Evolutionary conservation across 2,888 invertebrate species (phyloP), one percentile per base, ranked within the genome.

Genomic region (Meliscaeva auricollis): DNA sequence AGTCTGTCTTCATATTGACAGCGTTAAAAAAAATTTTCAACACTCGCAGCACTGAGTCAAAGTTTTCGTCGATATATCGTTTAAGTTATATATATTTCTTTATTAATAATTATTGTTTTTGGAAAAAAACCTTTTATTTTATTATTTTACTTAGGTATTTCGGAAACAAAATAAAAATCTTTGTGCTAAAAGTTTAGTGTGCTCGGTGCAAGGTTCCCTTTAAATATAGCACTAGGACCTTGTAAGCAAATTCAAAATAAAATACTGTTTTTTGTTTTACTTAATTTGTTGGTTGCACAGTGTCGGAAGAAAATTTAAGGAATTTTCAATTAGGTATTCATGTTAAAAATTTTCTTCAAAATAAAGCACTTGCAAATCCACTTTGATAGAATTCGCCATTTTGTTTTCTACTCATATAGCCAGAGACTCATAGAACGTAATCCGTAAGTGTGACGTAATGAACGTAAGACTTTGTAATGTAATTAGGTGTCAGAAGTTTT

Each of bases 311-410:
- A 26, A 26, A 41, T 38, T 30, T 22, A 5, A 70, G 13, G 15
- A 32, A 58, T 52, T 60, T 62, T 64, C 48, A 46, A 73, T 54
- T 26, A 26, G 30, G 9, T 5, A 64, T 30, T 30, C 15, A 17
- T 17, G 7, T 44, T 52, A 44, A 82, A 7, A 41, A 50, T 41
- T 69, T 75, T 58, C 26, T 44, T 66, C 75, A 84, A 84, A 84
- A 84, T 80, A 84, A 80, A 84, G 58, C 79, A 79, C 79, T 72
- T 64, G 66, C 58, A 75, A 80, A 73, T 32, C 15, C 56, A 64
- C 41, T 75, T 79, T 70, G 17, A 69, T 68, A 22, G 48, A 72
- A 60, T 80, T 80, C 75, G 84, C 84, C 84, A 84, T 84, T 75
- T 84, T 84, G 60, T 64, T 70, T 84, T 64, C 22, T 52, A 26